A percentile compares a stretch with the other conserved stretches of the same genome.
phyloP scores from a whole-genome alignment of 2,113 vertebrate genomes.

The Tragelaphus buxtoni region DNA sequence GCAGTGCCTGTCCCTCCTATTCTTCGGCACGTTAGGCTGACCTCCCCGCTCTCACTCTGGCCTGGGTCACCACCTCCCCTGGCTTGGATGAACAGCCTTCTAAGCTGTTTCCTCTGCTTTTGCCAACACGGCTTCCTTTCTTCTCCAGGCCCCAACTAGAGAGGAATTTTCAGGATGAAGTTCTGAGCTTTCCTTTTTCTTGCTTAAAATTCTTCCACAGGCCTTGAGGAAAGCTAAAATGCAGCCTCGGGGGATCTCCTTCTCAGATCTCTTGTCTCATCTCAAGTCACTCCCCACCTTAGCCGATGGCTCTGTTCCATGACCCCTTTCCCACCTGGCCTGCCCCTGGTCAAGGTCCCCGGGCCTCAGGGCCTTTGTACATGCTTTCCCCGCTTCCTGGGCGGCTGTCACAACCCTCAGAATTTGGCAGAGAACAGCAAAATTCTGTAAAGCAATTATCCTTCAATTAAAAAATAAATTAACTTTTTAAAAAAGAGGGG shows the following conservation, averaged over 20 bases:
- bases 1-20: too few relatives aligned
- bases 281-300: fast-evolving
- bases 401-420: background rate
- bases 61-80: fast-evolving
- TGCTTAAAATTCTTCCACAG: background rate
- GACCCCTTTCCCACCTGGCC: background rate
- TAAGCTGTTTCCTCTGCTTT: background rate
- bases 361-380: background rate
- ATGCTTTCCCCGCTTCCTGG: background rate
- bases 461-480: background rate
- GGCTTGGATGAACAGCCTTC: background rate
- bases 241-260: background rate
- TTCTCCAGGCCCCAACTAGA: background rate
- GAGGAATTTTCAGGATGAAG: background rate
- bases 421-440: background rate
- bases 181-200: background rate
- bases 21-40: fast-evolving
- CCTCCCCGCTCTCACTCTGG: fast-evolving
- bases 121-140: fast-evolving
- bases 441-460: background rate
- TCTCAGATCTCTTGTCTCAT: fast-evolving
- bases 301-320: fast-evolving
- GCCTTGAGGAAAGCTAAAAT: background rate
- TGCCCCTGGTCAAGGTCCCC: too few relatives aligned
- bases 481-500: background rate